Base-by-base conservation (phyloP, 2,888 invertebrate genomes). In the Metalampra italica region DNA sequence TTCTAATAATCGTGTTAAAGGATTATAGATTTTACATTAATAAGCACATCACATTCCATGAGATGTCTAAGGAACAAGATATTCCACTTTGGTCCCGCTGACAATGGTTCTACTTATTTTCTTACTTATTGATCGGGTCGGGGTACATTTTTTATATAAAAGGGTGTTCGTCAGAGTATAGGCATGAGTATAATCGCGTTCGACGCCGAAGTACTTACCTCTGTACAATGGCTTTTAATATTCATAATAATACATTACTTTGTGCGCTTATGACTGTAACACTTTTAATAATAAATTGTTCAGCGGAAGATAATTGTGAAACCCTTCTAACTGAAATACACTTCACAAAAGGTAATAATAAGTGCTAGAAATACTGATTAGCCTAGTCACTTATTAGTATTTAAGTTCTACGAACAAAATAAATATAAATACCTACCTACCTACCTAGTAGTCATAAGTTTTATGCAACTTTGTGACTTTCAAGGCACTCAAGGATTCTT, bases 271-370 rank as follows among this genome's bases (percentile, higher is more conserved):
- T 14, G 29, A 44, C 11, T 44, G 37, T 43, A 13, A 13, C 37
- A 36, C 37, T 36, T 22, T 29, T 30, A 30, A 13, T 68, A 39
- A 58, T 67, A 9, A 29, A 54, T 32, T 61, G 68, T 62, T 54
- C 55, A 42, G 78, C 77, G 29, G 95, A 95, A 65, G 95, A 95
- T 80, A 93, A 92, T 59, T 97, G 97, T 76, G 97, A 97, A 81
- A 96, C 96, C 2, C 82, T 96, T 50, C 94, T 95, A 46, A 95
- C 96, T 8, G 96, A 96, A 80, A 94, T 97, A 67, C 96, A 96
- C 75, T 90, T 97, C 54, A 95, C 94, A 44, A 97, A 97, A 92
- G 94, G 95, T 94, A 84, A 22, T 22, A 22, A n/a, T n/a, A n/a
- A n/a, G n/a, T n/a, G 22, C 60, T 53, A 13, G 11, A 22, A 37